A percentile compares a stretch with the other conserved stretches of the same genome.
phyloP scores from a whole-genome alignment of 2,888 invertebrate genomes.

The Hydraecia micacea region DNA sequence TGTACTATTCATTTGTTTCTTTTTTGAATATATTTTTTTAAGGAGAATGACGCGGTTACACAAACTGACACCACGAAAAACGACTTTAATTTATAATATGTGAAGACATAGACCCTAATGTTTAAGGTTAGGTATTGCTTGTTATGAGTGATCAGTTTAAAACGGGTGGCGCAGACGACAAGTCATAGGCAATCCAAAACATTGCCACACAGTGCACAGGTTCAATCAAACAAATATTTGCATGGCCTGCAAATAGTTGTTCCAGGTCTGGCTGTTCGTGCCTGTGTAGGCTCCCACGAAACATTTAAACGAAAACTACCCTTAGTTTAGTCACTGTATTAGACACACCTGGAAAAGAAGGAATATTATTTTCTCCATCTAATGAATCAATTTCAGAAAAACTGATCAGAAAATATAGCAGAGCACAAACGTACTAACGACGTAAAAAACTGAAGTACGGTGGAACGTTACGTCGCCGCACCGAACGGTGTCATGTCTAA shows the following conservation, averaged over 20 bases:
- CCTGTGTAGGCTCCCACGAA: neutral
- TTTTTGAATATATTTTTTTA: too few relatives aligned
- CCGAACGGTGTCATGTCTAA: slow-evolving; percentile 50
- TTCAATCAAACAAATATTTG: neutral
- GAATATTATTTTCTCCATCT: neutral
- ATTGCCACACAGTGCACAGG: neutral
- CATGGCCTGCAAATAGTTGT: neutral
- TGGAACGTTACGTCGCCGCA: neutral
- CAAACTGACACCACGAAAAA: neutral
- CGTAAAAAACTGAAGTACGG: slow-evolving; percentile 15
- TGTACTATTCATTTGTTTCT: too few relatives aligned
- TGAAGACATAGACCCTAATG: neutral
- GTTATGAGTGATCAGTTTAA: neutral
- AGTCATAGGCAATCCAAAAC: neutral
- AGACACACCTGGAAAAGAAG: neutral
- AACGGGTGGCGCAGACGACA: neutral
- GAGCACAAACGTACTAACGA: neutral
- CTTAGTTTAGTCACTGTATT: neutral
- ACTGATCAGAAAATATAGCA: neutral
- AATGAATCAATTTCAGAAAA: neutral
- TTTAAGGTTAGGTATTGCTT: neutral
- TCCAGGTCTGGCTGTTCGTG: neutral
- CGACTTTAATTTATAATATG: too few relatives aligned
- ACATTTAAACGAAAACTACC: neutral
- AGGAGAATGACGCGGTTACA: neutral